Percentiles rank a stretch among this genome's conserved stretches.
phyloP scores from a whole-genome alignment of 2,113 vertebrate genomes.

The Colaptes auratus region DNA sequence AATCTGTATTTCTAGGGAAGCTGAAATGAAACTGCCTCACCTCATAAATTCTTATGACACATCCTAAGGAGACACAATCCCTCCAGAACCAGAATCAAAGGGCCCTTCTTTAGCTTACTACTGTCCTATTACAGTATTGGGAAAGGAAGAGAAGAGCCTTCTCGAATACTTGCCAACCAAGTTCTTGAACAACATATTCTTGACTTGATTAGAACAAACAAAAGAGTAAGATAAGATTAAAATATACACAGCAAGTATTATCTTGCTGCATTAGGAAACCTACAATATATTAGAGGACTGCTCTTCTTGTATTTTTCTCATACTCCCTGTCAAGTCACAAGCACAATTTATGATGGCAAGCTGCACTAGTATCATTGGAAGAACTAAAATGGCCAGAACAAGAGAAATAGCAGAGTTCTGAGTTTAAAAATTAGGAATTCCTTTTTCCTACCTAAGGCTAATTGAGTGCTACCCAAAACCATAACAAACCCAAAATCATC shows the following conservation, averaged over 20 bases:
- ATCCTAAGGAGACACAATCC: not conserved
- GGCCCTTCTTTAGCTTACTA: not conserved
- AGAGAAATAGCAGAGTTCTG: not conserved
- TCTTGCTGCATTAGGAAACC: not conserved
- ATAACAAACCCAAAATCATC: not conserved
- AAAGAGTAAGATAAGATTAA: not conserved
- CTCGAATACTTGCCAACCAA: not conserved
- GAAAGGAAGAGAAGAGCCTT: not conserved
- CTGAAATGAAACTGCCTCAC: conserved; percentile 34
- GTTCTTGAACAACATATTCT: not conserved
- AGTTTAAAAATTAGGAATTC: not conserved
- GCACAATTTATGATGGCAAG: not conserved
- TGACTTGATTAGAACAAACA: not conserved
- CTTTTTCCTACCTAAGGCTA: not conserved
- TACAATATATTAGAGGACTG: not conserved
- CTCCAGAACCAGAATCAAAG: not conserved
- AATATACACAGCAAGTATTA: not conserved
- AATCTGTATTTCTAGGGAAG: conserved; percentile 35
- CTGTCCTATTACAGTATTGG: not conserved
- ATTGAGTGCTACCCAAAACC: not conserved
- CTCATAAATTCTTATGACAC: not conserved
- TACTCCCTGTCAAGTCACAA: not conserved
- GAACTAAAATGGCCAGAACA: not conserved
- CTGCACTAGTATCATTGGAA: not conserved
- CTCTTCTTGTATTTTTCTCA: not conserved